Evolutionary conservation across 53 echinoderm and acorn worm genomes (phyloP), one percentile per base, ranked within the genome.

Genomic region (Luidia sarsii): DNA sequence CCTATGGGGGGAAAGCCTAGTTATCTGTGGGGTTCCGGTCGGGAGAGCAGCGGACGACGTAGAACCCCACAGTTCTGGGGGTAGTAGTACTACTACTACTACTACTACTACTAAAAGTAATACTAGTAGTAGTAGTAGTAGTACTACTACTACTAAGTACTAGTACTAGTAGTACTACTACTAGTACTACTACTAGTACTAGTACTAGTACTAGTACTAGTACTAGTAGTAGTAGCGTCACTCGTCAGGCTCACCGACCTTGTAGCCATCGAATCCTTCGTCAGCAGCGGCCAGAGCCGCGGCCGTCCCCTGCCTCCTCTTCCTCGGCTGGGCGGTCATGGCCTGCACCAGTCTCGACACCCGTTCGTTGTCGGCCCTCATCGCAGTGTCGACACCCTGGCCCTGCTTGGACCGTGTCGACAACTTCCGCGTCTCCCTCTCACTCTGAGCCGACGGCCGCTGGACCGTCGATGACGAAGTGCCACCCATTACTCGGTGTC

Each of bases 181-280:
- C n/a, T n/a, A n/a, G n/a, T n/a, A n/a, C n/a, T n/a, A n/a, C n/a
- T n/a, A n/a, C n/a, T n/a, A n/a, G n/a, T n/a, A n/a, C n/a, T n/a
- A n/a, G n/a, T n/a, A n/a, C n/a, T n/a, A n/a, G n/a, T n/a, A n/a
- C n/a, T n/a, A n/a, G n/a, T n/a, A n/a, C n/a, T n/a, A n/a, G n/a
- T n/a, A n/a, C n/a, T n/a, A n/a, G n/a, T n/a, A n/a, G n/a, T n/a
- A n/a, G n/a, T n/a, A n/a, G 46, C 14, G 46, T 7, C 7, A 45
- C 7, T 45, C 46, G 46, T 45, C 46, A 45, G 14, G n/a, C n/a
- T n/a, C 41, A 41, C 6, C 7, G 68, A 87, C 87, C 80, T 87
- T 68, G 5, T 80, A 49, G 23, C 79, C 60, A 70, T 87, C 87
- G 49, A 80, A 70, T 33, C 80, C 67, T 57, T 80, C 81, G n/a